Percentiles rank a stretch among this genome's conserved stretches.
Evolutionary conservation across 2,113 vertebrate species (phyloP).

Genomic region (Pimephales promelas): DNA sequence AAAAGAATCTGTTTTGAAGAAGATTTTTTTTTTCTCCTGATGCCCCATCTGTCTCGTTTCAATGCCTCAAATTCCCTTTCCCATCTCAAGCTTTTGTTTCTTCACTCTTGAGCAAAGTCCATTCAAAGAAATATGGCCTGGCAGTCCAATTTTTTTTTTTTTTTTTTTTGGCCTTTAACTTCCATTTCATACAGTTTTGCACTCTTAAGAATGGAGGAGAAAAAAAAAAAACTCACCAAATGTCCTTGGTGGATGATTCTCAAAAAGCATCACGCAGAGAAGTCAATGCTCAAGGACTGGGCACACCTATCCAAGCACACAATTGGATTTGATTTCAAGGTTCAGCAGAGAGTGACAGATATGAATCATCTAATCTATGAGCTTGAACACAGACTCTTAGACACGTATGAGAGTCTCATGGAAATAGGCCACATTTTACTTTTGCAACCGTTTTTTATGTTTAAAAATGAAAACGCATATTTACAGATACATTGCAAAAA

Average conservation of each 20-base stretch:
- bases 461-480: neutral
- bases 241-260: slow-evolving; percentile 41
- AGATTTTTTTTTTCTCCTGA: neutral
- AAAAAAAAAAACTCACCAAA: slow-evolving; percentile 24
- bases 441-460: neutral
- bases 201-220: slow-evolving; percentile 67
- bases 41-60: neutral
- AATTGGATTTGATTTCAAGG: slow-evolving; percentile 73
- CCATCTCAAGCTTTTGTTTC: slow-evolving; percentile 9
- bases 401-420: slow-evolving; percentile 45
- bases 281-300: slow-evolving; percentile 44
- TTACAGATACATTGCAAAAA: neutral
- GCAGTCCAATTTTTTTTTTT: too few relatives aligned
- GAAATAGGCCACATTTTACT: slow-evolving; percentile 2
- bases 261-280: slow-evolving; percentile 35
- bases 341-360: slow-evolving; percentile 57
- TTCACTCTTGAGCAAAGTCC: slow-evolving; percentile 58
- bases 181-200: slow-evolving; percentile 72
- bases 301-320: slow-evolving; percentile 48
- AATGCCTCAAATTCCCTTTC: neutral
- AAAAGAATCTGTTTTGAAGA: neutral
- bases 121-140: slow-evolving; percentile 67
- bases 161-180: slow-evolving; percentile 75
- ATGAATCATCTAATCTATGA: slow-evolving; percentile 68
- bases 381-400: slow-evolving; percentile 47